Evolutionary conservation across 2,888 invertebrate species (phyloP).

Genomic region (Parnassius mnemosyne): DNA sequence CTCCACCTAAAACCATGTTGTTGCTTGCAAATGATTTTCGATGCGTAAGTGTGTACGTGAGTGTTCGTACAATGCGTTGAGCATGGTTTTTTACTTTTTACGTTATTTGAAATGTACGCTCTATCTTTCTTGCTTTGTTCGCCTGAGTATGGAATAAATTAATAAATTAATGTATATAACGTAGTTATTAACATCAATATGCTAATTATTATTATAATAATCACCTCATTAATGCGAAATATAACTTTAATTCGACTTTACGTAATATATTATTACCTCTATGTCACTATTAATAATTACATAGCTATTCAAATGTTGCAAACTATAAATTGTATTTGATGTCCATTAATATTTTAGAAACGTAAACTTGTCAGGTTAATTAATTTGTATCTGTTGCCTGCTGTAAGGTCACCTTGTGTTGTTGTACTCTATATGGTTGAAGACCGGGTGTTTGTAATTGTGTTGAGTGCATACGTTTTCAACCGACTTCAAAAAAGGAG

Average conservation of each 20-base stretch:
- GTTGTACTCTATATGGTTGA: neutral
- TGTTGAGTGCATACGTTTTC: neutral
- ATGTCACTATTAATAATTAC: constrained; percentile 10
- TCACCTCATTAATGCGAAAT: constrained; percentile 9
- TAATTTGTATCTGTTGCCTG: constrained; percentile 12
- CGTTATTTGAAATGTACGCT: too few relatives aligned
- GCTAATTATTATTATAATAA: constrained; percentile 2
- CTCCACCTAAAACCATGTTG: too few relatives aligned
- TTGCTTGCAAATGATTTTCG: too few relatives aligned
- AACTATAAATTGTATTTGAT: constrained; percentile 8
- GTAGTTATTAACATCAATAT: constrained; percentile 2
- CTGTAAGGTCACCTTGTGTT: constrained; percentile 15
- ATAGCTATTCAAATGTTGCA: constrained; percentile 5
- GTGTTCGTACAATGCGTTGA: too few relatives aligned
- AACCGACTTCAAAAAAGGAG: neutral
- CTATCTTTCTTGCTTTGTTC: too few relatives aligned
- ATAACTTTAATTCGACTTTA: constrained; percentile 13
- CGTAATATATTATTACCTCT: constrained; percentile 3
- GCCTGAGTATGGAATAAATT: too few relatives aligned
- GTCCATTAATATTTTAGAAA: constrained; percentile 11
- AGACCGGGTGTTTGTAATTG: neutral
- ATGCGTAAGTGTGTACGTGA: too few relatives aligned
- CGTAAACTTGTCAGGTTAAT: constrained; percentile 12
- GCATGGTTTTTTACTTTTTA: too few relatives aligned
- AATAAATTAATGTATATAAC: neutral